Conservation (phyloP, 92 coral and sea anemone genomes). For the Actinernus sp. region DNA sequence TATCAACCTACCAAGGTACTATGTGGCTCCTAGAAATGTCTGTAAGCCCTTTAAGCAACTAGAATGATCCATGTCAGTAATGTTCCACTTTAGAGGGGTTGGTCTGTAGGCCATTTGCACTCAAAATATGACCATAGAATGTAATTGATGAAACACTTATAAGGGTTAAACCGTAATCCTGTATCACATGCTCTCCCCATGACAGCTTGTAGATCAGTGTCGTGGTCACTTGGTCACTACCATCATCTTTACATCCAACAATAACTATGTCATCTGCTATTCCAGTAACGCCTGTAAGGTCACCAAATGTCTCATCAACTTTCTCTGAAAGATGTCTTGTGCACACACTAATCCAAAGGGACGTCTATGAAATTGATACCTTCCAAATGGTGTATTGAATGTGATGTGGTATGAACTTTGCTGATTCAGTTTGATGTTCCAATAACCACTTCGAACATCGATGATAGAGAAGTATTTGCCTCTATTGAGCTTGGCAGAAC, state of each 20-base stretch:
- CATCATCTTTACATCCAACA: constrained; percentile 8
- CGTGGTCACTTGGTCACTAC: constrained; percentile 34
- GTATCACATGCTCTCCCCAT: too few species aligned
- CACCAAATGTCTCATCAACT: constrained; percentile 66
- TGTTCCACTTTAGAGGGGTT: constrained; percentile 25
- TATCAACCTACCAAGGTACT: constrained; percentile 62
- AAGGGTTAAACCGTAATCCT: too few species aligned
- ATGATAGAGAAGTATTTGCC: constrained; percentile 47
- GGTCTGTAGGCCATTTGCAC: constrained; percentile 65
- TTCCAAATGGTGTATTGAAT: too few species aligned
- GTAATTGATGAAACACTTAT: constrained; percentile 58
- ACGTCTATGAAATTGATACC: too few species aligned
- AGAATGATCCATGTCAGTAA: constrained; percentile 71
- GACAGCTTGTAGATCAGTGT: constrained; percentile 61
- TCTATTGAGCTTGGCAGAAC: constrained; percentile 41
- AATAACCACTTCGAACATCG: too few species aligned
- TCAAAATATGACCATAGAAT: constrained; percentile 70
- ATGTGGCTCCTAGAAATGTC: constrained; percentile 74
- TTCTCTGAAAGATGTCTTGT: constrained; percentile 62
- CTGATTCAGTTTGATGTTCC: too few species aligned
- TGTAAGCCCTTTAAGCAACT: constrained; percentile 58
- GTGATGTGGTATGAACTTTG: too few species aligned
- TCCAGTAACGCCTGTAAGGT: constrained; percentile 43
- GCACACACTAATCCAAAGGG: too few species aligned
- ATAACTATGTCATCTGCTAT: constrained; percentile 57